Evolutionary conservation across 1,140 invertebrate species (phyloP).

Genomic region (Tetramorium parvispinum): DNA sequence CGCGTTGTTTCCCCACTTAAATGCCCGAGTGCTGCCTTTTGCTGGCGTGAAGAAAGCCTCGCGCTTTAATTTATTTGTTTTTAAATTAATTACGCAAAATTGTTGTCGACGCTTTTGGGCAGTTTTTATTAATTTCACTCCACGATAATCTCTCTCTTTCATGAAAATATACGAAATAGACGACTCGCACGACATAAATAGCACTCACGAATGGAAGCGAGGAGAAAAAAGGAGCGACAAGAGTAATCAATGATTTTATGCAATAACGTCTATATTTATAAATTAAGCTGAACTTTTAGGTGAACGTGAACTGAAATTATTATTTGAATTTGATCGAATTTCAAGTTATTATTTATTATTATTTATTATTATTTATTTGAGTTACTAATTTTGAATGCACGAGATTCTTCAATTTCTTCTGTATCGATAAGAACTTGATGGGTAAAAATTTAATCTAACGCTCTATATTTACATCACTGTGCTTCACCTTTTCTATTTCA

Average conservation of each 20-base stretch:
- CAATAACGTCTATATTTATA: constrained; percentile 13
- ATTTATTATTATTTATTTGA: too few relatives aligned
- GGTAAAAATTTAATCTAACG: constrained; percentile 14
- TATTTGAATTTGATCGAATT: not conserved
- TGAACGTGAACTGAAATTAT: too few relatives aligned
- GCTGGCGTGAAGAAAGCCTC: not conserved
- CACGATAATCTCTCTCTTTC: not conserved
- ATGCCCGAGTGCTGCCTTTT: not conserved
- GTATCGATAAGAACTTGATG: not conserved
- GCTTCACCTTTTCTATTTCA: not conserved
- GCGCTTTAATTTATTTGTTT: not conserved
- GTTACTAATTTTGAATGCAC: not conserved
- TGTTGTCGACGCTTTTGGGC: not conserved
- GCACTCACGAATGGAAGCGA: not conserved
- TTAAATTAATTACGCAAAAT: not conserved
- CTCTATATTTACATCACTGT: not conserved
- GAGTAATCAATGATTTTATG: not conserved
- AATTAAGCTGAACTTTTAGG: constrained; percentile 17
- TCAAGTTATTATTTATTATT: not conserved
- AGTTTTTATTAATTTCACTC: not conserved
- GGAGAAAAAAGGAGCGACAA: not conserved
- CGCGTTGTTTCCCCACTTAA: constrained; percentile 12
- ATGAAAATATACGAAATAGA: not conserved
- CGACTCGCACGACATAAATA: constrained; percentile 11
- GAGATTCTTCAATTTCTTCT: not conserved